These are phyloP conservation scores for Junonia oenone DNA, from an alignment of 2,888 invertebrate genomes.

Conservation along the genomic window DNA sequence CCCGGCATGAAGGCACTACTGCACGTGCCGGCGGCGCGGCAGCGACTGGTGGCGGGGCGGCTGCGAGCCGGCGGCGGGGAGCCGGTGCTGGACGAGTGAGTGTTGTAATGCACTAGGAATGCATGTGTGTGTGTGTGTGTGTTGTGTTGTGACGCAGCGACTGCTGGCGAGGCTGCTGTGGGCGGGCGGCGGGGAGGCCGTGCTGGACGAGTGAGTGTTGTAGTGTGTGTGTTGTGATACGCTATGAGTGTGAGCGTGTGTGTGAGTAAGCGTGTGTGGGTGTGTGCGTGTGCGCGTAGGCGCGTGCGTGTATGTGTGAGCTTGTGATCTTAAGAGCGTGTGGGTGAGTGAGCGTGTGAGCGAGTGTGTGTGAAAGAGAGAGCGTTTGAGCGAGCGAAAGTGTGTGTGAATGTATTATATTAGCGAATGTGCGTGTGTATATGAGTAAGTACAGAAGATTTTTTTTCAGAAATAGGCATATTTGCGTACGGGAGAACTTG, in stretches of 20 bases:
- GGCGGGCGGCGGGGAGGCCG: constrained; percentile 89
- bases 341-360: not conserved
- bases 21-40: constrained; percentile 79
- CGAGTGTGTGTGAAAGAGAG: not conserved
- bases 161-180: constrained; percentile 84
- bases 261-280: no score
- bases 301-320: not conserved
- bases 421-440: no score
- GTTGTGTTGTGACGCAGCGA: no score
- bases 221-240: no score
- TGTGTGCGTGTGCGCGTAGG: not conserved
- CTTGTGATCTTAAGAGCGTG: not conserved
- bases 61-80: constrained; percentile 90
- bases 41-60: constrained; percentile 83
- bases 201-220: constrained; percentile 75
- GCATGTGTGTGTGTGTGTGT: not conserved
- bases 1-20: constrained; percentile 74
- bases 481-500: no score
- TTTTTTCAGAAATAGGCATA: no score
- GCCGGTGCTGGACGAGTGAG: constrained; percentile 81
- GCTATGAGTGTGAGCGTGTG: not conserved
- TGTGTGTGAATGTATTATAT: no score
- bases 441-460: no score
- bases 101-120: not conserved
- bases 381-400: not conserved